phyloP scores from a whole-genome alignment of 2,888 invertebrate species.

The Aplocera efformata region DNA sequence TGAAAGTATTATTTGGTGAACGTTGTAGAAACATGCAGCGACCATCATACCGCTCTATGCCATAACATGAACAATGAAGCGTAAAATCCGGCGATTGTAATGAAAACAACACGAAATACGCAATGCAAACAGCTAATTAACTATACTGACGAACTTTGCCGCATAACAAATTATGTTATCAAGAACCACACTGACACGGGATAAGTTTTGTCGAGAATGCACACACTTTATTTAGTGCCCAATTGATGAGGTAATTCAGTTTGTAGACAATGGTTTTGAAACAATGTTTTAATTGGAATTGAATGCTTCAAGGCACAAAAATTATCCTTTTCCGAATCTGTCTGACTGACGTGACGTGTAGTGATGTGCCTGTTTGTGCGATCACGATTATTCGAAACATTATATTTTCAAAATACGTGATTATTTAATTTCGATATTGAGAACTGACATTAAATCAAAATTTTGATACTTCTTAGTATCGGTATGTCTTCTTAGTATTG shows the following conservation, averaged over 20 bases:
- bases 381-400: no score
- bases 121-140: constrained; percentile 18
- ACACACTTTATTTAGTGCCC: constrained; percentile 22
- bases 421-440: no score
- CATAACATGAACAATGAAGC: constrained; percentile 8
- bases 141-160: constrained; percentile 10
- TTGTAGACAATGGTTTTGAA: constrained; percentile 24
- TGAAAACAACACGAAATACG: constrained; percentile 17
- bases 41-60: constrained; percentile 4
- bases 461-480: no score
- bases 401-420: no score
- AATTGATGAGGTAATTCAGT: constrained; percentile 19
- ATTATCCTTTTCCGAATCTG: constrained; percentile 37
- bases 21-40: constrained; percentile 2
- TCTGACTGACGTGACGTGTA: constrained; percentile 40
- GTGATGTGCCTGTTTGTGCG: constrained; percentile 21
- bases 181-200: constrained; percentile 16
- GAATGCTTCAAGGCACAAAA: constrained; percentile 47
- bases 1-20: constrained; percentile 14
- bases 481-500: no score
- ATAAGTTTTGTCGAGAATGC: constrained; percentile 13
- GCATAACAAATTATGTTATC: constrained; percentile 19
- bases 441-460: no score
- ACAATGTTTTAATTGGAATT: constrained; percentile 32
- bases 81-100: constrained; percentile 12